Percentiles rank a stretch among this genome's conserved stretches.
phyloP scores from a whole-genome alignment of 2,888 invertebrate genomes.

The Oligia strigilis region DNA sequence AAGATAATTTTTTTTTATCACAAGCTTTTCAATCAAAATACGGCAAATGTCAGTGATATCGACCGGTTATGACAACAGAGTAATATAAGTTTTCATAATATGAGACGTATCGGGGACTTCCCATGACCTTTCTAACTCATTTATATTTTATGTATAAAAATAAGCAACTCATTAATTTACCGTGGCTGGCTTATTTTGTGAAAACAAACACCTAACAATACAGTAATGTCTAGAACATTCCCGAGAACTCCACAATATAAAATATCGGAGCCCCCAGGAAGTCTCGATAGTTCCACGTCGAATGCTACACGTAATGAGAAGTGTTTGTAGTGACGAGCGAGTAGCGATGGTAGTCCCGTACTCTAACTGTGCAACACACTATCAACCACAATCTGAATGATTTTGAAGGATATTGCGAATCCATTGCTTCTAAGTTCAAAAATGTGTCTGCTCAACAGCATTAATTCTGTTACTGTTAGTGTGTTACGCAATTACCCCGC shows the following conservation, averaged over 20 bases:
- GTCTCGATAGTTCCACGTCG: background rate
- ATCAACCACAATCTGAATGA: too few relatives aligned
- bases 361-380: too few relatives aligned
- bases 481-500: too few relatives aligned
- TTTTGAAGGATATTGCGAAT: too few relatives aligned
- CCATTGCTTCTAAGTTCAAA: too few relatives aligned
- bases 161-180: background rate
- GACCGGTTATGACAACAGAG: slow-evolving; percentile 9
- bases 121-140: slow-evolving; percentile 18
- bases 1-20: background rate
- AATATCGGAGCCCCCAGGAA: background rate
- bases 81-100: slow-evolving; percentile 4
- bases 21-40: background rate
- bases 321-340: too few relatives aligned
- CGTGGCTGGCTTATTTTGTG: background rate
- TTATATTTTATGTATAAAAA: background rate
- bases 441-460: too few relatives aligned
- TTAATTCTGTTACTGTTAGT: too few relatives aligned
- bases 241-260: background rate
- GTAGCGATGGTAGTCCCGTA: too few relatives aligned
- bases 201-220: too few relatives aligned
- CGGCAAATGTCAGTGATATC: slow-evolving; percentile 8
- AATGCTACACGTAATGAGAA: background rate
- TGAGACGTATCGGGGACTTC: background rate
- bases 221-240: background rate